A percentile compares a stretch with the other conserved stretches of the same genome.
phyloP scores from a whole-genome alignment of 92 coral and sea anemone genomes.

The Zoanthus gigantus region DNA sequence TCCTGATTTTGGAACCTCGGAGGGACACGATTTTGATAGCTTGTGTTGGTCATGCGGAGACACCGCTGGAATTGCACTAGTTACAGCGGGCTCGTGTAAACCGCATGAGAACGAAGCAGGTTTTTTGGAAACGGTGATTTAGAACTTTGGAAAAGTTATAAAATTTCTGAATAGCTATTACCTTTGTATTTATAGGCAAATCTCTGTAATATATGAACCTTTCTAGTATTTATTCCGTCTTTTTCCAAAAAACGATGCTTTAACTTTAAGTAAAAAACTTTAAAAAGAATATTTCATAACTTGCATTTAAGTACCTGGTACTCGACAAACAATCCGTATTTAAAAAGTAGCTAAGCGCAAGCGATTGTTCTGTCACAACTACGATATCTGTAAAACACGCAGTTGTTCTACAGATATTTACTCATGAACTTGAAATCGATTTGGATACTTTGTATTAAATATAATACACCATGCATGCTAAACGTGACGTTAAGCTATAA shows the following conservation, averaged over 20 bases:
- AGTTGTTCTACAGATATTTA: too few relatives aligned
- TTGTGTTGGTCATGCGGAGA: conserved; percentile 39
- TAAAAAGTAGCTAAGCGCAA: too few relatives aligned
- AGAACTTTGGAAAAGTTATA: not conserved
- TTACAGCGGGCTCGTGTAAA: conserved; percentile 22
- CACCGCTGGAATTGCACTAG: conserved; percentile 42
- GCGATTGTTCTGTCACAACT: too few relatives aligned
- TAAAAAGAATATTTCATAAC: too few relatives aligned
- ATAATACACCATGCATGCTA: too few relatives aligned
- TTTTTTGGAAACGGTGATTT: conserved; percentile 35
- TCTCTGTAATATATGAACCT: not conserved
- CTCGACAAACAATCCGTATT: too few relatives aligned
- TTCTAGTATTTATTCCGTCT: not conserved
- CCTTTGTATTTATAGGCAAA: not conserved
- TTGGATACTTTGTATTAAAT: too few relatives aligned
- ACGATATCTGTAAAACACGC: too few relatives aligned
- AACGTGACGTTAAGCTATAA: too few relatives aligned
- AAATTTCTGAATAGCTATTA: not conserved
- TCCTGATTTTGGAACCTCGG: conserved; percentile 24
- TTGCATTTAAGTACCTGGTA: too few relatives aligned
- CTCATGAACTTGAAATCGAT: too few relatives aligned
- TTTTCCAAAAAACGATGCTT: not conserved
- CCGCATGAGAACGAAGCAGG: conserved; percentile 9
- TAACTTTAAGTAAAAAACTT: too few relatives aligned
- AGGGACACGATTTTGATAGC: conserved; percentile 37